A percentile compares a stretch with the other conserved stretches of the same genome.
phyloP scores from a whole-genome alignment of 2,888 invertebrate genomes.

The Mythimna loreyi region DNA sequence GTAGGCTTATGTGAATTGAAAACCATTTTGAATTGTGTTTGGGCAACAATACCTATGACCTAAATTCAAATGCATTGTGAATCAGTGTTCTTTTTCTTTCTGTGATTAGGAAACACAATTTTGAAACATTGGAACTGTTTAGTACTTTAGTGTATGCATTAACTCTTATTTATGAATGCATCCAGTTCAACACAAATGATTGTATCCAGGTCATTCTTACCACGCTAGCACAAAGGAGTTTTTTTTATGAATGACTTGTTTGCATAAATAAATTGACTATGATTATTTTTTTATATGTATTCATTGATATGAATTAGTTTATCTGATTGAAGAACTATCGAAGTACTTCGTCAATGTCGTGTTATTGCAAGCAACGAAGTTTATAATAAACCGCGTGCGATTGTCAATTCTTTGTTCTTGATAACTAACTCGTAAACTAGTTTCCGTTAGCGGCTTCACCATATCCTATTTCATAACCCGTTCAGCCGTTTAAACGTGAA shows the following conservation, averaged over 20 bases:
- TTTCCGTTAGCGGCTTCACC: no score
- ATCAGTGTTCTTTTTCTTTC: no score
- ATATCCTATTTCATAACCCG: no score
- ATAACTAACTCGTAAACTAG: background rate
- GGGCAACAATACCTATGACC: background rate
- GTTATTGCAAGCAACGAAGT: background rate
- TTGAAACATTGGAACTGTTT: constrained; percentile 18
- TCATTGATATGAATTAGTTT: background rate
- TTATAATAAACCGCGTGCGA: background rate
- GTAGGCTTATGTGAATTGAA: no score
- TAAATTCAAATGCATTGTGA: background rate
- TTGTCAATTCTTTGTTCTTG: background rate
- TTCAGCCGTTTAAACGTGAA: background rate
- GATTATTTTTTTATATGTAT: background rate
- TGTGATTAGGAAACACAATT: background rate
- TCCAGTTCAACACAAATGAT: constrained; percentile 10
- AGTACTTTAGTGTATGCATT: no score
- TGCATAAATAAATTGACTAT: constrained; percentile 1
- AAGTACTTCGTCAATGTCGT: background rate
- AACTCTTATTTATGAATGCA: constrained; percentile 11
- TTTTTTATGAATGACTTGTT: constrained; percentile 8
- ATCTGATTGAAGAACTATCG: background rate
- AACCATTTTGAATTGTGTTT: no score
- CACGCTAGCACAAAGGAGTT: constrained; percentile 19
- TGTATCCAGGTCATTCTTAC: constrained; percentile 22